These are phyloP conservation scores for Tuberolachnus salignus DNA, from an alignment of 2,888 invertebrate genomes.

Conservation along the genomic window DNA sequence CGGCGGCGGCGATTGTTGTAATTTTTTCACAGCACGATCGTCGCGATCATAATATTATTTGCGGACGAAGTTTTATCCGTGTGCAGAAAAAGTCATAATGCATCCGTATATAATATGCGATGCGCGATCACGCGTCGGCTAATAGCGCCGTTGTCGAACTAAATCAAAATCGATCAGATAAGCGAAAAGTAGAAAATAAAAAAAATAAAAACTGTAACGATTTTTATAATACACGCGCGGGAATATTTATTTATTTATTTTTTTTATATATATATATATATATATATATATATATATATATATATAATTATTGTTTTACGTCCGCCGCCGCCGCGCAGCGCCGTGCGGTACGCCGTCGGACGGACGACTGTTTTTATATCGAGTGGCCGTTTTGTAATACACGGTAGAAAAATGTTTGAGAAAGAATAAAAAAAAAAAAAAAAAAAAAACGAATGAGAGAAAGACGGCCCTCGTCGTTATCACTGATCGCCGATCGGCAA, in stretches of 20 bases:
- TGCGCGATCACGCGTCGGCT: conserved; percentile 19
- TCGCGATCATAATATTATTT: not conserved
- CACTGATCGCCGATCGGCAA: conserved; percentile 31
- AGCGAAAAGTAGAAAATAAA: not conserved
- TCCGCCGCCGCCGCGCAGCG: no score
- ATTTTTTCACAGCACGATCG: conserved; percentile 11
- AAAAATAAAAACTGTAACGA: not conserved
- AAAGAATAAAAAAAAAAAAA: not conserved
- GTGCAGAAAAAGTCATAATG: not conserved
- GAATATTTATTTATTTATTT: no score
- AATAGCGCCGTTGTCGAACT: conserved; percentile 13
- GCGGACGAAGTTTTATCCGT: not conserved
- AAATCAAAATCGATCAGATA: conserved; percentile 25
- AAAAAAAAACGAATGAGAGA: not conserved
- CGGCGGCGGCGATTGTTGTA: not conserved
- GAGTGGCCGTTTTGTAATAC: conserved; percentile 44
- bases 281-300: no score
- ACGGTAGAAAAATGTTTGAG: conserved; percentile 29
- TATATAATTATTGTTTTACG: no score
- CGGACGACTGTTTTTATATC: conserved; percentile 9
- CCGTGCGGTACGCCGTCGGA: no score
- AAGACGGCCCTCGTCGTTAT: conserved; percentile 15
- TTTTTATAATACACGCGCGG: not conserved
- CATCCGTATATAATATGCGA: not conserved
- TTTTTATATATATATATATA: no score